Evolutionary conservation across 2,113 vertebrate species (phyloP).

Genomic region (Sprattus sprattus): DNA sequence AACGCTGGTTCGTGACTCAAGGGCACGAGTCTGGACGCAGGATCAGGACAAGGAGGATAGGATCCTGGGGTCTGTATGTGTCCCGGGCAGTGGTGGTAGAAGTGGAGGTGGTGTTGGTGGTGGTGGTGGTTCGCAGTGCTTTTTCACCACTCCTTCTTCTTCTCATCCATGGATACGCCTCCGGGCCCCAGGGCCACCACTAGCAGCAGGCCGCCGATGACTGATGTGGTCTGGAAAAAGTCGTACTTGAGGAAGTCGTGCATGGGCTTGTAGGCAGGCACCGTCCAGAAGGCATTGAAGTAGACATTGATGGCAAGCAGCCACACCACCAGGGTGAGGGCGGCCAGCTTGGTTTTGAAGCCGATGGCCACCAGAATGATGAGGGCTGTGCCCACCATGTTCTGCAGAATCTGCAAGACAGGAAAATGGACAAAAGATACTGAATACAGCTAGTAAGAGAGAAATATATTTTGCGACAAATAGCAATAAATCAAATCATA

Average conservation of each 20-base stretch:
- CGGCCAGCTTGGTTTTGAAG: constrained; percentile 96
- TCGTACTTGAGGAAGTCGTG: constrained; percentile 98
- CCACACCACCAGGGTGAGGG: constrained; percentile 94
- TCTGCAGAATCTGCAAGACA: constrained; percentile 85
- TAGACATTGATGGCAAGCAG: constrained; percentile 95
- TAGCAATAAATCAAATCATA: not conserved
- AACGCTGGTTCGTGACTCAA: not conserved
- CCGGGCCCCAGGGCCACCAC: constrained; percentile 97
- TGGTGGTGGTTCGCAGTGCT: constrained; percentile 9
- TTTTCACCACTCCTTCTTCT: constrained; percentile 95
- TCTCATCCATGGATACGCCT: constrained; percentile 98
- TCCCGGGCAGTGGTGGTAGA: constrained; percentile 56
- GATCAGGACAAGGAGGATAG: not conserved
- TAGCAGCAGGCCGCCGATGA: constrained; percentile 92
- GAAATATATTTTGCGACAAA: not conserved
- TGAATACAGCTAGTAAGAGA: not conserved
- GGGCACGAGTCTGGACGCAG: not conserved
- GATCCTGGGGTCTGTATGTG: constrained; percentile 29
- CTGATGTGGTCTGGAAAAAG: constrained; percentile 99
- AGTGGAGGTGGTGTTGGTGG: constrained; percentile 23
- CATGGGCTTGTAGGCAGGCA: constrained; percentile 95
- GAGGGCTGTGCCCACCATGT: constrained; percentile 93
- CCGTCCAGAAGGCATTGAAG: constrained; percentile 97
- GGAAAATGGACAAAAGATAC: not conserved
- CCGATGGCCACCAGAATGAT: constrained; percentile 95